Evolutionary conservation across 2,888 invertebrate species (phyloP).

Genomic region (Trichogramma dendrolimi): DNA sequence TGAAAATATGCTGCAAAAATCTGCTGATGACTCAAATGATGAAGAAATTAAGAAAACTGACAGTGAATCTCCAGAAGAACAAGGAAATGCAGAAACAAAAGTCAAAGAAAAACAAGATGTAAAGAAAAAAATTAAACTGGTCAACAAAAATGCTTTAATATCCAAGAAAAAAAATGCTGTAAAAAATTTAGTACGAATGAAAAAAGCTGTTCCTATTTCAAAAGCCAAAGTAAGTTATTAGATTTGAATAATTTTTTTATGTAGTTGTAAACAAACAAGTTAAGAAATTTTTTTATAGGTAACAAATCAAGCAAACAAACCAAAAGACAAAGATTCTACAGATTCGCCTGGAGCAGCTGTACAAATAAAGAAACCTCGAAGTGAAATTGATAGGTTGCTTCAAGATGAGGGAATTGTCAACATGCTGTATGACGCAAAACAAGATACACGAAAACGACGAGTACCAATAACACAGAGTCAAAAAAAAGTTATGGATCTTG

Average conservation of each 20-base stretch:
- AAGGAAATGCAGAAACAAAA: neutral
- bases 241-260: neutral
- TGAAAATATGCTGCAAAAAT: neutral
- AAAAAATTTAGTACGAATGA: constrained; percentile 31
- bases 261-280: too few species aligned
- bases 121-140: constrained; percentile 25
- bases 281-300: neutral
- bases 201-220: constrained; percentile 29
- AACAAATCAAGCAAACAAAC: neutral
- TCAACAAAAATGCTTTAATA: constrained; percentile 32
- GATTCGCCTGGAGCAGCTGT: neutral
- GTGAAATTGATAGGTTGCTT: constrained; percentile 72
- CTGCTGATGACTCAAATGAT: neutral
- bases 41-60: neutral
- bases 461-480: constrained; percentile 48
- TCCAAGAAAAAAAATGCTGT: constrained; percentile 24
- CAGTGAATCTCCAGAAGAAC: neutral
- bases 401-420: constrained; percentile 85
- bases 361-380: constrained; percentile 56
- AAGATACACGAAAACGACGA: constrained; percentile 44
- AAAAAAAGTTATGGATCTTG: constrained; percentile 47
- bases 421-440: constrained; percentile 75
- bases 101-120: neutral
- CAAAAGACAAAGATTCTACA: constrained; percentile 7
- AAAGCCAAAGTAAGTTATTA: constrained; percentile 10